Evolutionary conservation across 2,888 invertebrate genomes (phyloP).

Genomic region (Andrena bicolor): DNA sequence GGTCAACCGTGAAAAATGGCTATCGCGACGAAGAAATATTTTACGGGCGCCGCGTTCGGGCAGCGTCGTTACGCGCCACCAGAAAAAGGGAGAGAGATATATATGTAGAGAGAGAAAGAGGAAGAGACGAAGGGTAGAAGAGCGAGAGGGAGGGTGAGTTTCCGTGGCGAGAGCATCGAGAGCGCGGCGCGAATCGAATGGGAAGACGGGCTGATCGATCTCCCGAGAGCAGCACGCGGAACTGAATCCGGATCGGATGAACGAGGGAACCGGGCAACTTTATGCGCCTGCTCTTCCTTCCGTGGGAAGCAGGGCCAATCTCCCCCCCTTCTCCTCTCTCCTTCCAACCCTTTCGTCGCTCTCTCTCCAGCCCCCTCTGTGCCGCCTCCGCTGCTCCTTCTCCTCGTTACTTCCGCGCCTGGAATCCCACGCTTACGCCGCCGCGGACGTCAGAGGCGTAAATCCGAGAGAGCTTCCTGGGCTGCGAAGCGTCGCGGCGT

Average conservation of each 20-base stretch:
- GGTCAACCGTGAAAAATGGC: slow-evolving; percentile 83
- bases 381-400: slow-evolving; percentile 41
- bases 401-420: slow-evolving; percentile 69
- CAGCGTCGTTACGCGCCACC: slow-evolving; percentile 48
- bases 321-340: slow-evolving; percentile 13
- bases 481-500: slow-evolving; percentile 67
- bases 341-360: neutral
- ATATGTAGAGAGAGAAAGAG: neutral
- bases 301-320: slow-evolving; percentile 69
- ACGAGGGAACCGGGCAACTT: slow-evolving; percentile 66
- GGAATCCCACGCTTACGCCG: slow-evolving; percentile 70
- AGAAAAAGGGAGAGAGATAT: slow-evolving; percentile 10
- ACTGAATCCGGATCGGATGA: slow-evolving; percentile 69
- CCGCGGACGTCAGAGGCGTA: slow-evolving; percentile 66
- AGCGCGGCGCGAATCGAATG: slow-evolving; percentile 56
- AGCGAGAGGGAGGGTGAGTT: neutral
- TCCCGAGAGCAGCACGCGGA: slow-evolving; percentile 62
- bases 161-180: slow-evolving; percentile 14
- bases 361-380: slow-evolving; percentile 13
- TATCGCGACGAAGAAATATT: slow-evolving; percentile 78
- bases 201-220: slow-evolving; percentile 60
- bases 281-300: slow-evolving; percentile 70
- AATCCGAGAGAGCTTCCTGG: slow-evolving; percentile 67
- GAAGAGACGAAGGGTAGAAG: neutral
- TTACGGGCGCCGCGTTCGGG: slow-evolving; percentile 61